Base-by-base conservation (phyloP, 2,113 vertebrate genomes). In the Chascanopsetta lugubris region DNA sequence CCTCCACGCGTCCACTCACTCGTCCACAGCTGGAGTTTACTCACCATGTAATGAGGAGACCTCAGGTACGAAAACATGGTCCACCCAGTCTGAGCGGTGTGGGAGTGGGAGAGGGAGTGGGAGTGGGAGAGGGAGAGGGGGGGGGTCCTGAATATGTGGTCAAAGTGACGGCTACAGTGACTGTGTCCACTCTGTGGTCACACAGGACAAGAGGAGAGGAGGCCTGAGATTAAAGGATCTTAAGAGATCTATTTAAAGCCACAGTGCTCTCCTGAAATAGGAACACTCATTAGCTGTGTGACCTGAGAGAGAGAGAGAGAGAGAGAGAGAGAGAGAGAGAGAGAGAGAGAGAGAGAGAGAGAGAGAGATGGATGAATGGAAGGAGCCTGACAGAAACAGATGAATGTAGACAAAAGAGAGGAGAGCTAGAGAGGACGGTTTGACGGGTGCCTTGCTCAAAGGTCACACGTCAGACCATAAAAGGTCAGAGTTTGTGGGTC, bases 51-150 rank as follows among this genome's bases (percentile, higher is more conserved):
- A 36, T 87, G 78, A 4, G 91, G 86, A 61, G 13, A 88, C 82
- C 62, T 86, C 72, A 90, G 32, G 71, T 90, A 91, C 4, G 89
- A 91, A 56, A 90, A 90, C 89, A 91, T 92, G 63, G 21, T 77
- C 56, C 67, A 55, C 68, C 57, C 15, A 1, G 36, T 8, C 1
- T 9, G 40, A 47, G 64, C 13, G 8, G 26, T 4, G 12, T 11
- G 13, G 40, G 20, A n/a, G n/a, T n/a, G n/a, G n/a, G n/a, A n/a
- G n/a, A n/a, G n/a, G n/a, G n/a, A n/a, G n/a, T n/a, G n/a, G n/a
- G n/a, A n/a, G n/a, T n/a, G n/a, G n/a, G n/a, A n/a, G n/a, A n/a
- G n/a, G n/a, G n/a, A n/a, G 5, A 2, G 24, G 5, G 24, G 24
- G 5, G 6, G 55, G 17, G 55, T 71, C 67, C 61, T 36, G 12